A percentile compares a stretch with the other conserved stretches of the same genome.
These are phyloP conservation scores for Melanaphis sacchari DNA, from an alignment of 1,140 invertebrate genomes.

Conservation along the genomic window DNA sequence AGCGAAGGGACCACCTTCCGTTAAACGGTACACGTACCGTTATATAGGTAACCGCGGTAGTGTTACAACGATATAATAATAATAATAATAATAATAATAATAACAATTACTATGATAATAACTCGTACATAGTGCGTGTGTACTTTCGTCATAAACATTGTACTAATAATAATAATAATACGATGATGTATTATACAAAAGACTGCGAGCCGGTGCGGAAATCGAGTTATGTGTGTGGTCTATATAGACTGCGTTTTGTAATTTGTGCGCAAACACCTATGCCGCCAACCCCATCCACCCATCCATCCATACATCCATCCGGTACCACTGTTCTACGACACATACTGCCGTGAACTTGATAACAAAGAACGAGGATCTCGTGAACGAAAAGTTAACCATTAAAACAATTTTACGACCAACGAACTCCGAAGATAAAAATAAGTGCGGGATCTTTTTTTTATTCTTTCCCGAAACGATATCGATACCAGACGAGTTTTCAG, in stretches of 20 bases:
- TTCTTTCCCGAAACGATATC: neutral
- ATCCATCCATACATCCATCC: neutral
- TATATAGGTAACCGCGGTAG: neutral
- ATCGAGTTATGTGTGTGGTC: neutral
- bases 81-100: neutral
- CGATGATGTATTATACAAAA: neutral
- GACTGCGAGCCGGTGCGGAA: neutral
- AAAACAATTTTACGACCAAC: neutral
- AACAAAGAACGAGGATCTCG: neutral
- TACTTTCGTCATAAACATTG: slow-evolving; percentile 34
- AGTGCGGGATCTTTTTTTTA: neutral
- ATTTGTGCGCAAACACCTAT: neutral
- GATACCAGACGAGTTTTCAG: neutral
- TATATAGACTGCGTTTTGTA: neutral
- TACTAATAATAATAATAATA: neutral
- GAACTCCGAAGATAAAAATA: neutral
- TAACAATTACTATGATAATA: slow-evolving; percentile 36
- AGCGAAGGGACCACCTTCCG: neutral
- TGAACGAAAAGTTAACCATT: neutral
- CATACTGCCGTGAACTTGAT: neutral
- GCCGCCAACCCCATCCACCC: neutral
- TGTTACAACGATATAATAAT: neutral
- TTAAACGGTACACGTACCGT: neutral
- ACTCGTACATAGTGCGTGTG: neutral
- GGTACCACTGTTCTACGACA: neutral